A percentile compares a stretch with the other conserved stretches of the same genome.
Conservation (phyloP, 2,113 vertebrate species). For the Apodemus speciosus region DNA sequence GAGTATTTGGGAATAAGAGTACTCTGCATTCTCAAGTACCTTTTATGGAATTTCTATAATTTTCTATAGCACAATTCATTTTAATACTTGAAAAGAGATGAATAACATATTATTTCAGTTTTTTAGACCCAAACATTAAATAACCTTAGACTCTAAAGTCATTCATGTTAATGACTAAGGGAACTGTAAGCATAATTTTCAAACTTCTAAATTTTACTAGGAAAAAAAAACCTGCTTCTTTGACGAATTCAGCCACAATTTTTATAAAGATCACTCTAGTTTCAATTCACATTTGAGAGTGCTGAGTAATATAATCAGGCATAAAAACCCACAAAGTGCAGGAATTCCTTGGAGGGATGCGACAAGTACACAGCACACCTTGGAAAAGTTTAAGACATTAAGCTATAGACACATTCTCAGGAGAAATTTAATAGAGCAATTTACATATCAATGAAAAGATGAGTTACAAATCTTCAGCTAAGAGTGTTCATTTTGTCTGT, state of each 20-base stretch:
- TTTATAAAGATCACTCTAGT: neutral
- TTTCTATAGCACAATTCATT: neutral
- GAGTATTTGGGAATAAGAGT: neutral
- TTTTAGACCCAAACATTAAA: conserved; percentile 19
- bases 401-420: neutral
- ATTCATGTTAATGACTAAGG: neutral
- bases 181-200: conserved; percentile 1
- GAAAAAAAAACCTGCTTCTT: neutral
- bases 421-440: neutral
- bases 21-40: neutral
- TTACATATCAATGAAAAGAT: neutral
- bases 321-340: neutral
- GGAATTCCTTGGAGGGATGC: neutral
- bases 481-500: neutral
- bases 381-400: neutral
- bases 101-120: neutral
- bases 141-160: neutral
- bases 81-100: conserved; percentile 30
- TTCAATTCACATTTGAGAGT: neutral
- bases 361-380: neutral
- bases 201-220: neutral
- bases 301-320: neutral
- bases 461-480: neutral
- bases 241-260: neutral
- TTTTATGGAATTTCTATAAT: conserved; percentile 54